Percentiles rank a stretch among this genome's conserved stretches.
phyloP scores from a whole-genome alignment of 2,888 invertebrate genomes.

The Aelia acuminata region DNA sequence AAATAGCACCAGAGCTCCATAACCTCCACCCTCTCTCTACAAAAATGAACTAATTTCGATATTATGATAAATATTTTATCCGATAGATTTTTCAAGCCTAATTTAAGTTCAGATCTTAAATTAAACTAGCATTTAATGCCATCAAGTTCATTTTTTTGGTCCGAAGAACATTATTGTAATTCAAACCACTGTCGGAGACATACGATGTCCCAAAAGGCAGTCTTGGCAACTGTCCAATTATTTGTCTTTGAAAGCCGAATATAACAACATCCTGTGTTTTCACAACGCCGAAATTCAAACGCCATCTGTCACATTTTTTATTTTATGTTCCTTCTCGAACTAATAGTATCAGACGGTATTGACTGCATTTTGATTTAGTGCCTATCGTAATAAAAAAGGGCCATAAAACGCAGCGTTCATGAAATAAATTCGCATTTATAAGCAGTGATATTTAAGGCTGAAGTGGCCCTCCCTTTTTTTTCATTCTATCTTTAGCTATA shows the following conservation, averaged over 20 bases:
- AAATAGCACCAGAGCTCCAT: too few species aligned
- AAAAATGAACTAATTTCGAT: too few species aligned
- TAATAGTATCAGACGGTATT: conserved; percentile 6
- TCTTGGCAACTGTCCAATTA: conserved; percentile 7
- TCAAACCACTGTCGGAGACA: not conserved
- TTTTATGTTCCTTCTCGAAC: not conserved
- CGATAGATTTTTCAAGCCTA: too few species aligned
- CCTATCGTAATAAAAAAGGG: not conserved
- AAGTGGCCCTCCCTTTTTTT: not conserved
- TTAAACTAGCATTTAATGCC: too few species aligned
- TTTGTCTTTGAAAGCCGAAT: not conserved
- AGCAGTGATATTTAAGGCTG: conserved; percentile 30
- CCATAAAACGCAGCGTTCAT: conserved; percentile 36
- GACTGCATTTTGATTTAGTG: conserved; percentile 44
- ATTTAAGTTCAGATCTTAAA: too few species aligned
- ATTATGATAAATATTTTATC: too few species aligned
- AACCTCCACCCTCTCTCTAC: too few species aligned
- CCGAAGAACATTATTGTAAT: not conserved
- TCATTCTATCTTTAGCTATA: not conserved
- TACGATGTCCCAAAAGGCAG: not conserved
- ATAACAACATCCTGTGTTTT: conserved; percentile 8
- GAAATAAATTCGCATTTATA: conserved; percentile 46
- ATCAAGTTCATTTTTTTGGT: too few species aligned
- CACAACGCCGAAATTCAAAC: not conserved
- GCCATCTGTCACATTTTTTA: conserved; percentile 21